phyloP scores from a whole-genome alignment of 2,113 vertebrate species.

The Arvicanthis niloticus region DNA sequence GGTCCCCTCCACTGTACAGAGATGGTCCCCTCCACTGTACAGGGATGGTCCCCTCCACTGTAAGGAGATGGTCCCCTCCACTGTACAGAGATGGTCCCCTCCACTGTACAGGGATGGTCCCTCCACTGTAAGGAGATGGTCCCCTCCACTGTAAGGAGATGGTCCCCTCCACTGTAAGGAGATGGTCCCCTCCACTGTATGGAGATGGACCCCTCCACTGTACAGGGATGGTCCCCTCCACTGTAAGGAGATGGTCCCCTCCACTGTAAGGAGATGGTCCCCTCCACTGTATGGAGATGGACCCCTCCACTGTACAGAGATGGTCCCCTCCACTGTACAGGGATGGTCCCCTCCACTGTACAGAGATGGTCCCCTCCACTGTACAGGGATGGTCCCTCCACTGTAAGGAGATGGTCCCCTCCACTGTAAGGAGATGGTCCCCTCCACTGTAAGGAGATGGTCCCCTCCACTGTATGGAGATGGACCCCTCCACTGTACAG shows the following conservation, averaged over 20 bases:
- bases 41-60: not conserved
- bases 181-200: not conserved
- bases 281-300: not conserved
- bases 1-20: not conserved
- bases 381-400: not conserved
- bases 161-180: not conserved
- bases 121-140: not conserved
- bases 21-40: not conserved
- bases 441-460: not conserved
- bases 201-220: not conserved
- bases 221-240: not conserved
- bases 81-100: fast-evolving
- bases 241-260: not conserved
- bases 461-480: not conserved
- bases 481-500: too few relatives aligned
- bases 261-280: not conserved
- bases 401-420: not conserved
- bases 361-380: not conserved
- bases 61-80: not conserved
- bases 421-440: not conserved
- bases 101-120: too few relatives aligned
- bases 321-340: not conserved
- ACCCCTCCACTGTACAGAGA: not conserved
- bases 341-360: not conserved
- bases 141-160: too few relatives aligned